Evolutionary conservation across 1,140 invertebrate genomes (phyloP).

Genomic region (Cephus cinctus): DNA sequence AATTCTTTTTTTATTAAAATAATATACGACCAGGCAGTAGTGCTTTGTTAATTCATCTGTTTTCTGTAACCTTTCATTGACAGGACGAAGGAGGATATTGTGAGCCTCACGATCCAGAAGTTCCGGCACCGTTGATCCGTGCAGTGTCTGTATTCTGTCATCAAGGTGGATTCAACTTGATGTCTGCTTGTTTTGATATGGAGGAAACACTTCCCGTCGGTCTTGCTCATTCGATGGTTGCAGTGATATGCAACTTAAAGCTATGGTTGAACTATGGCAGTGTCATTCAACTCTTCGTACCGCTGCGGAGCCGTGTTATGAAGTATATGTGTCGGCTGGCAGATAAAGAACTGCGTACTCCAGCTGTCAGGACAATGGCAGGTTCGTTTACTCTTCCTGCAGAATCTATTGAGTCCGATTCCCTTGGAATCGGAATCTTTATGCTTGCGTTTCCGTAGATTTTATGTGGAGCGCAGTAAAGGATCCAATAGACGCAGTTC

Average conservation of each 20-base stretch:
- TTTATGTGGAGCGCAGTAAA: slow-evolving; percentile 94
- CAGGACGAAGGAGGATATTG: slow-evolving; percentile 66
- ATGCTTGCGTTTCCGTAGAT: too few species aligned
- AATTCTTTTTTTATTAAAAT: slow-evolving; percentile 2
- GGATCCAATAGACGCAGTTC: slow-evolving; percentile 83
- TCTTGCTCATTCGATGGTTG: slow-evolving; percentile 87
- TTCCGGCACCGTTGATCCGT: slow-evolving; percentile 82
- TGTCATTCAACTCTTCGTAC: slow-evolving; percentile 84
- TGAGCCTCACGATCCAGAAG: slow-evolving; percentile 90
- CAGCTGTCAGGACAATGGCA: slow-evolving; percentile 87
- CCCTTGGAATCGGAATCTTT: too few species aligned
- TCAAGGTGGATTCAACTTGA: slow-evolving; percentile 80
- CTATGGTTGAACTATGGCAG: slow-evolving; percentile 92
- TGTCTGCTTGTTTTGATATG: slow-evolving; percentile 81
- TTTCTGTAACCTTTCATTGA: slow-evolving; percentile 12
- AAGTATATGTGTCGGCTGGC: slow-evolving; percentile 91
- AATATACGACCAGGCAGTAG: background rate
- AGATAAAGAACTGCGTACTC: slow-evolving; percentile 85
- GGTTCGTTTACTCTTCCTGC: too few species aligned
- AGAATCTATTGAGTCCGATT: too few species aligned
- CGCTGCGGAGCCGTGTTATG: slow-evolving; percentile 79
- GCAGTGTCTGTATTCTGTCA: slow-evolving; percentile 92
- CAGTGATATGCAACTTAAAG: slow-evolving; percentile 87
- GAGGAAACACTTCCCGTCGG: slow-evolving; percentile 77
- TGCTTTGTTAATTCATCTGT: background rate